Conservation (phyloP, 1,140 invertebrate species). For the Cyphomyrmex costatus region DNA sequence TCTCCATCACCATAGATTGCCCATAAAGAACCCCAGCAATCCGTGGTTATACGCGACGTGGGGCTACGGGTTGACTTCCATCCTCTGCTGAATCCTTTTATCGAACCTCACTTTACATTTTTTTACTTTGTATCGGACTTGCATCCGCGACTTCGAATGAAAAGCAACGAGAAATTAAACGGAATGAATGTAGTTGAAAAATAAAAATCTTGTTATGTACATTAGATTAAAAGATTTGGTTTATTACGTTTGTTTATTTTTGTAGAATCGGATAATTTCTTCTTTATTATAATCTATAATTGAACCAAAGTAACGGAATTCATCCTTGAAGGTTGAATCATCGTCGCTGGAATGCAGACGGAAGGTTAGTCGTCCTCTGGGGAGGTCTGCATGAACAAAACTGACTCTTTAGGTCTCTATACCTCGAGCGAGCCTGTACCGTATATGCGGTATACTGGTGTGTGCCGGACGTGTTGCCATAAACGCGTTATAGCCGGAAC, state of each 20-base stretch:
- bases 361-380: constrained; percentile 29
- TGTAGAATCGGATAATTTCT: not conserved
- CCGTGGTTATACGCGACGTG: constrained; percentile 85
- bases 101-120: constrained; percentile 61
- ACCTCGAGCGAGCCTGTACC: constrained; percentile 62
- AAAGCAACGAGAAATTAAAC: constrained; percentile 18
- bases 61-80: constrained; percentile 62
- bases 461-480: constrained; percentile 74
- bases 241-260: not conserved
- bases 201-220: not conserved
- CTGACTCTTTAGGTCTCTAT: constrained; percentile 81
- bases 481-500: constrained; percentile 84
- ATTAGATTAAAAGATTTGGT: not conserved
- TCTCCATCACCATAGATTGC: constrained; percentile 87
- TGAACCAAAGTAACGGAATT: not conserved
- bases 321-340: constrained; percentile 26
- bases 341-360: constrained; percentile 63
- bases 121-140: constrained; percentile 49
- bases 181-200: not conserved
- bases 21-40: constrained; percentile 86
- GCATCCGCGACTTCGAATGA: not conserved
- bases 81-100: constrained; percentile 67
- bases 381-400: constrained; percentile 74
- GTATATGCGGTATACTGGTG: not conserved
- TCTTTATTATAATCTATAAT: not conserved